phyloP scores from a whole-genome alignment of 2,113 vertebrate species.

The Scytalopus superciliaris region DNA sequence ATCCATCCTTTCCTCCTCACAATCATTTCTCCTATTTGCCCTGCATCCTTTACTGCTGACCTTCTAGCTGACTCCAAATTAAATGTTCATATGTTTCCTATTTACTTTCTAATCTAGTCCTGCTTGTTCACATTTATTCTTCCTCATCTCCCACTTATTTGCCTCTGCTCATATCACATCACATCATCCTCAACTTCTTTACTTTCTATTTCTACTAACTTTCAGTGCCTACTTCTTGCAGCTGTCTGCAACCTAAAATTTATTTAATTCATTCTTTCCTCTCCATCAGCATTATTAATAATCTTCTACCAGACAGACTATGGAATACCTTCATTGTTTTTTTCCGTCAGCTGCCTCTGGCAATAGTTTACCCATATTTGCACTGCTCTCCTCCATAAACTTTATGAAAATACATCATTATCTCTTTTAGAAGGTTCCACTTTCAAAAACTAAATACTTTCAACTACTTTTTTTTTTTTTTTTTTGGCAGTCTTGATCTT shows the following conservation, averaged over 20 bases:
- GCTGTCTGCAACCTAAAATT: background rate
- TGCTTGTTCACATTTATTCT: slow-evolving; percentile 28
- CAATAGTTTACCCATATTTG: background rate
- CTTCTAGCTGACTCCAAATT: slow-evolving; percentile 10
- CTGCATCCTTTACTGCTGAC: slow-evolving; percentile 22
- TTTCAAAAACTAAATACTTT: slow-evolving; percentile 3
- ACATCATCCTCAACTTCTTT: slow-evolving; percentile 2
- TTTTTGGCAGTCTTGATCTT: background rate
- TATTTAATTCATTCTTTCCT: background rate
- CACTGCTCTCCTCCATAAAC: background rate
- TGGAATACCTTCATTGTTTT: background rate
- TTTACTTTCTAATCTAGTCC: slow-evolving; percentile 3
- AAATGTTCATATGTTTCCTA: slow-evolving; percentile 31
- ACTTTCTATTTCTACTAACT: background rate
- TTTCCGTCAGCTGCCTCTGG: background rate
- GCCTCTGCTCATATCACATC: background rate
- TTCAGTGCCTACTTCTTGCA: background rate
- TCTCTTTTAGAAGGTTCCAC: background rate
- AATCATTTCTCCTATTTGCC: slow-evolving; percentile 7
- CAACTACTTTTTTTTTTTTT: background rate
- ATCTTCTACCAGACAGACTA: background rate
- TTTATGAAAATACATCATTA: background rate
- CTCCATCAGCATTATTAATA: background rate
- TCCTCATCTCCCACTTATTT: slow-evolving; percentile 10
- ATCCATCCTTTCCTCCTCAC: background rate